Base-by-base conservation (phyloP, 2,797 vertebrate genomes). In the Varecia variegata region DNA sequence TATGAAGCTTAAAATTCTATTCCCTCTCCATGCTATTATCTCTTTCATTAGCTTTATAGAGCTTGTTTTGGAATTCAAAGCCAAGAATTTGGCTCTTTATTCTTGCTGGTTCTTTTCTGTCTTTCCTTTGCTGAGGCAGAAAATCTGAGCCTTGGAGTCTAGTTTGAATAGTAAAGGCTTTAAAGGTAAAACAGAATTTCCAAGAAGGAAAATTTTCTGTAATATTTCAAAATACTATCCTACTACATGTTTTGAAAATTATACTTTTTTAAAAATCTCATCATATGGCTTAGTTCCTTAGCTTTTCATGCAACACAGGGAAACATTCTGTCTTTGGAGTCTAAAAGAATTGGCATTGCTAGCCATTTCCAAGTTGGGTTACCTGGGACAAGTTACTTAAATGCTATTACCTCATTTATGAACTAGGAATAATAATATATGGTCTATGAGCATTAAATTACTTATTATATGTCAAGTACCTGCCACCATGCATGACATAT, bases 161-260 rank as follows among this genome's bases (percentile, higher is more conserved):
- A 87, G 52, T 74, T 88, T 88, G 81, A 82, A 74, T 68, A 82
- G 32, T 40, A 56, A 82, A 56, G 32, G 8, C 1, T n/a, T n/a
- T 79, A 52, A 77, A 88, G 40, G 43, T 68, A 62, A 92, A 92
- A 81, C 27, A 67, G 83, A 74, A 82, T 47, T 92, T 21, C 40
- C 67, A 88, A 50, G 47, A 74, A 81, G 20, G 21, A 67, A 81
- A 94, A 14, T 17, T 88, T 67, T 82, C 67, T 81, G 58, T 54
- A 93, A 35, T 65, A 86, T 80, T 95, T 87, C 65, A 86, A 94
- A 91, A 73, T 87, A 87, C 14, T 56, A 82, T 38, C 58, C 58
- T 32, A 82, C 68, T 79, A 52, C 15, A 84, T 0, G 3, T 79
- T 90, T 71, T 89, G 47, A 18, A 76, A 32, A 76, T 89, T 47